phyloP scores from a whole-genome alignment of 1,140 invertebrate genomes.

The Drosophila murphyi region DNA sequence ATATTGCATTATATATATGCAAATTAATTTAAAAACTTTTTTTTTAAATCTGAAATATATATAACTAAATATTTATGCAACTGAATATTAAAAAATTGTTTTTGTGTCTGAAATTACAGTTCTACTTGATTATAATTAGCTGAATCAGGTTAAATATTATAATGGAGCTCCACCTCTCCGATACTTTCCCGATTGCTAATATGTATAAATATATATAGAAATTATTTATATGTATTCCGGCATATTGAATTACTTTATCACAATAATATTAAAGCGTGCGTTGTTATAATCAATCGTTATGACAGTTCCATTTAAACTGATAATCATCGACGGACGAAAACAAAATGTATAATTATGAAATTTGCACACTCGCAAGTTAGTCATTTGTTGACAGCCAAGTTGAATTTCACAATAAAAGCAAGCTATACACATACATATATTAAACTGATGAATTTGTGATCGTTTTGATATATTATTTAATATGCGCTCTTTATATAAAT shows the following conservation, averaged over 20 bases:
- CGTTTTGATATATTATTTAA: background rate
- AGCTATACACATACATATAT: background rate
- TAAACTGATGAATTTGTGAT: background rate
- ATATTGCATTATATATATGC: background rate
- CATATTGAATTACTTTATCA: too few relatives aligned
- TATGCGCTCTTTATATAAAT: background rate
- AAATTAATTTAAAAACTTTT: too few relatives aligned
- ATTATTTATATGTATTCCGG: too few relatives aligned
- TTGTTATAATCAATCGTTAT: background rate
- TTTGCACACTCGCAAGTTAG: slow-evolving; percentile 15
- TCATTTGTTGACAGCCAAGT: slow-evolving; percentile 34
- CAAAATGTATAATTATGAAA: slow-evolving; percentile 2
- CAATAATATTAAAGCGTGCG: too few relatives aligned
- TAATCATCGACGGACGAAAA: slow-evolving; percentile 13
- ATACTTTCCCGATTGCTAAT: too few relatives aligned
- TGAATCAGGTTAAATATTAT: background rate
- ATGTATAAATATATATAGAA: too few relatives aligned
- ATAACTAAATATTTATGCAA: background rate
- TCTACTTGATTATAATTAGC: too few relatives aligned
- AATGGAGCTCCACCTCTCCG: too few relatives aligned
- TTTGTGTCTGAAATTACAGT: too few relatives aligned
- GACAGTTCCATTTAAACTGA: slow-evolving; percentile 18
- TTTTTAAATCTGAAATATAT: too few relatives aligned
- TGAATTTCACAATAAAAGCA: background rate
- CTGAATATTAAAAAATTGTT: background rate